Percentiles rank a stretch among this genome's conserved stretches.
These are phyloP conservation scores for Ammodytes dubius DNA, from an alignment of 2,113 vertebrate genomes.

Conservation along the genomic window DNA sequence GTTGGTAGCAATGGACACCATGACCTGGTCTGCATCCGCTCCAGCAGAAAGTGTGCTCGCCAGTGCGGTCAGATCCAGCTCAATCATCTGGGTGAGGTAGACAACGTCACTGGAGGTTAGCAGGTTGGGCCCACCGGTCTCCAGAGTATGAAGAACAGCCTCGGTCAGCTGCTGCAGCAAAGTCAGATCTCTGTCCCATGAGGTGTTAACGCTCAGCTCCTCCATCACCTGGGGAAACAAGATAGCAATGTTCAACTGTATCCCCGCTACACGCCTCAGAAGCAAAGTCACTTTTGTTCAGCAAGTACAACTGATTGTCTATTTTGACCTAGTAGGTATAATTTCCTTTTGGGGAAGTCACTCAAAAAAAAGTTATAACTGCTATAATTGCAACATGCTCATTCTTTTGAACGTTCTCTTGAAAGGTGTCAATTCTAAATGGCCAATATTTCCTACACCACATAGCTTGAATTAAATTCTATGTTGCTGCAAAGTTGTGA, in stretches of 20 bases:
- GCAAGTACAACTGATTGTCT: background rate
- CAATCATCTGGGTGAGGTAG: slow-evolving; percentile 64
- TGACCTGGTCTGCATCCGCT: slow-evolving; percentile 48
- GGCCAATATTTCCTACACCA: background rate
- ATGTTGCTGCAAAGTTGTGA: background rate
- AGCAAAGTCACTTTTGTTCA: background rate
- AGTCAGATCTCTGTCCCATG: slow-evolving; percentile 49
- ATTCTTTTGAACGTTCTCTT: background rate
- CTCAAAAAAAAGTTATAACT: background rate
- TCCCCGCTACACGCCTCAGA: background rate
- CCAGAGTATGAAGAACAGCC: slow-evolving; percentile 58
- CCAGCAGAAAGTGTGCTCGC: background rate
- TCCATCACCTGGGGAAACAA: slow-evolving; percentile 58
- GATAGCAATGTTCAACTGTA: background rate
- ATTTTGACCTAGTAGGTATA: background rate
- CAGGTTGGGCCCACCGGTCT: slow-evolving; percentile 28
- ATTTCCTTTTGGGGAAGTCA: background rate
- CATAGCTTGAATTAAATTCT: background rate
- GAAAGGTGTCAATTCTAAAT: background rate
- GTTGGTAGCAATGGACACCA: slow-evolving; percentile 74
- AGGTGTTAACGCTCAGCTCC: slow-evolving; percentile 50
- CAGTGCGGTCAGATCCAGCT: slow-evolving; percentile 23
- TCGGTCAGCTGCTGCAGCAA: slow-evolving; percentile 64
- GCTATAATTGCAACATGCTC: background rate
- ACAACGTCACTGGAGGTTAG: slow-evolving; percentile 62